Evolutionary conservation across 2,113 vertebrate species (phyloP).

Genomic region (Mola mola): DNA sequence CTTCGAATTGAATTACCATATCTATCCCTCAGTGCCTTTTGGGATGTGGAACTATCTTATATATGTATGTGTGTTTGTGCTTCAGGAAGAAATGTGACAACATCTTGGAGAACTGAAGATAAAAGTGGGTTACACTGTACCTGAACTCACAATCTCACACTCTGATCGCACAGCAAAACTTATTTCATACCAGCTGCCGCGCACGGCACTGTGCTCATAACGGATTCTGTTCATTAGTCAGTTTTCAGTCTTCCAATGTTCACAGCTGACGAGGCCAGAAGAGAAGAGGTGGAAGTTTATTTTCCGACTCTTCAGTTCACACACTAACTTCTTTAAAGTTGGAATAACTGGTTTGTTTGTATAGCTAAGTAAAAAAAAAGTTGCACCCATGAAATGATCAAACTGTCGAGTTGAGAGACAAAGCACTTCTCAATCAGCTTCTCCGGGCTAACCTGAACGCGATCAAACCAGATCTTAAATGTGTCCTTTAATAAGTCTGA

Average conservation of each 20-base stretch:
- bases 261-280: no score
- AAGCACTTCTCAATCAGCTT: no score
- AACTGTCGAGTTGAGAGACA: no score
- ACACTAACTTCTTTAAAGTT: no score
- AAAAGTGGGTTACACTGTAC: conserved; percentile 16
- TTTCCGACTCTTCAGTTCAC: no score
- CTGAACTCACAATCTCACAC: conserved; percentile 29
- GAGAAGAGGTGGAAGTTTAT: no score
- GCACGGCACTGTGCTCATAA: no score
- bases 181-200: not conserved
- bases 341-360: not conserved
- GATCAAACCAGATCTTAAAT: no score
- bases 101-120: conserved; percentile 12
- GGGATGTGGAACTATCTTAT: conserved; percentile 12
- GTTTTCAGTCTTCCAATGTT: not conserved
- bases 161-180: not conserved
- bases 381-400: no score
- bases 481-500: no score
- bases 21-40: conserved; percentile 3
- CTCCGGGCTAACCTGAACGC: no score
- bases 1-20: no score
- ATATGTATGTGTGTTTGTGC: not conserved
- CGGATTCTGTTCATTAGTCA: not conserved
- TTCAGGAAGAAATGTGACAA: not conserved
- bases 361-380: not conserved